Evolutionary conservation across 2,888 invertebrate genomes (phyloP).

Genomic region (Steromphala cineraria): DNA sequence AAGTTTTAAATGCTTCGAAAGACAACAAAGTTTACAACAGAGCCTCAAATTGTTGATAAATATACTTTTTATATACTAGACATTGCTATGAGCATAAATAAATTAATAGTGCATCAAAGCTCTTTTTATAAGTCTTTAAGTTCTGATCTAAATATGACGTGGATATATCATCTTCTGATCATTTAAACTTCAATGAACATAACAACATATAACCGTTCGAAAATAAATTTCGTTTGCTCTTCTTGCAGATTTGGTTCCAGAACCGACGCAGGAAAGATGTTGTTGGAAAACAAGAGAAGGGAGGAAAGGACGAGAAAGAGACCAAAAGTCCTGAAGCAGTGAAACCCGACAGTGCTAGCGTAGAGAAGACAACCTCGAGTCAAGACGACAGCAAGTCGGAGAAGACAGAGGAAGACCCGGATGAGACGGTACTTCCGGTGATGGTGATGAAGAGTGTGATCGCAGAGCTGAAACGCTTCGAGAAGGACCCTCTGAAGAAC

Average conservation of each 20-base stretch:
- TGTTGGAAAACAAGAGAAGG: slow-evolving; percentile 42
- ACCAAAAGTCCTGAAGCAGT: slow-evolving; percentile 14
- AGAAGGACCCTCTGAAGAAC: slow-evolving; percentile 54
- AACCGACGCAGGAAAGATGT: slow-evolving; percentile 73
- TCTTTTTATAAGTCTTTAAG: too few species aligned
- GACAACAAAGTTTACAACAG: background rate
- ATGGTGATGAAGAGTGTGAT: slow-evolving; percentile 66
- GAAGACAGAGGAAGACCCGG: slow-evolving; percentile 27
- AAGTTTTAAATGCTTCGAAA: background rate
- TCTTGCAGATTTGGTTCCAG: slow-evolving; percentile 73
- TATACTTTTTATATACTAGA: too few species aligned
- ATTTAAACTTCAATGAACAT: too few species aligned
- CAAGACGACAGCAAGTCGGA: background rate
- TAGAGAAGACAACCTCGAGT: slow-evolving; percentile 26
- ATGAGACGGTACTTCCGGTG: slow-evolving; percentile 57
- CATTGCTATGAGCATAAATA: too few species aligned
- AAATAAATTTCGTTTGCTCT: background rate
- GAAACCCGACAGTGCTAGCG: slow-evolving; percentile 30
- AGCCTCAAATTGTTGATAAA: background rate
- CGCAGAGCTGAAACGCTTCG: slow-evolving; percentile 61
- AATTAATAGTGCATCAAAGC: too few species aligned
- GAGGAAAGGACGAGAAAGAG: background rate
- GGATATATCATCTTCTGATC: too few species aligned
- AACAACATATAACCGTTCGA: too few species aligned
- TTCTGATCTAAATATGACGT: too few species aligned